These are phyloP conservation scores for Acrossocheilus wenchowensis DNA, from an alignment of 2,797 vertebrate species.

Conservation along the genomic window DNA sequence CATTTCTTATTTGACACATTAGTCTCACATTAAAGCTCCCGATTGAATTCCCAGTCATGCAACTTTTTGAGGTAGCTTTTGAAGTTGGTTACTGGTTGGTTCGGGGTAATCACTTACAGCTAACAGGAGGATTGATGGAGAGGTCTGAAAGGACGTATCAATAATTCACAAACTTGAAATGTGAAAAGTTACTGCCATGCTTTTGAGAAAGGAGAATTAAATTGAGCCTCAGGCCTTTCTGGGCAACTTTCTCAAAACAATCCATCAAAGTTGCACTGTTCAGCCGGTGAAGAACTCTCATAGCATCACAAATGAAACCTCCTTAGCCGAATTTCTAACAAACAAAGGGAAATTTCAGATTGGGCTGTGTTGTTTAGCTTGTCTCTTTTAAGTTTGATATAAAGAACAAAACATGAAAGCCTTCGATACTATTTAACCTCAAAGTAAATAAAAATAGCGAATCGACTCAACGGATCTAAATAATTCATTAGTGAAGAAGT, in stretches of 20 bases:
- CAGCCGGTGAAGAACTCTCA: slow-evolving; percentile 23
- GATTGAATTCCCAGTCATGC: slow-evolving; percentile 35
- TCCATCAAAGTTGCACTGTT: slow-evolving; percentile 41
- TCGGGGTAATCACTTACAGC: slow-evolving; percentile 64
- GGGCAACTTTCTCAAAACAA: slow-evolving; percentile 46
- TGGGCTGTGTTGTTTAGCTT: neutral
- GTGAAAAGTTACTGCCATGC: slow-evolving; percentile 68
- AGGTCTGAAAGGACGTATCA: slow-evolving; percentile 69
- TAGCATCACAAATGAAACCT: neutral
- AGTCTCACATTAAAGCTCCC: slow-evolving; percentile 29
- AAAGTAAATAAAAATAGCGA: neutral
- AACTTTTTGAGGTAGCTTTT: slow-evolving; percentile 45
- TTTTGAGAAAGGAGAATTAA: slow-evolving; percentile 45
- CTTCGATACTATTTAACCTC: neutral
- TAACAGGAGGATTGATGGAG: slow-evolving; percentile 67
- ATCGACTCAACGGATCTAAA: neutral
- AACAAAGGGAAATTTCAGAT: neutral
- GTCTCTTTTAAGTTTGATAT: neutral
- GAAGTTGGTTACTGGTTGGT: slow-evolving; percentile 54
- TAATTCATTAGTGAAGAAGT: neutral
- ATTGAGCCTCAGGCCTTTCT: slow-evolving; percentile 43
- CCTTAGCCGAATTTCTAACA: neutral
- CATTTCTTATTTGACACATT: slow-evolving; percentile 36
- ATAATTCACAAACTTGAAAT: slow-evolving; percentile 74
- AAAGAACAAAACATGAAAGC: slow-evolving; percentile 1